Evolutionary conservation across 2,797 vertebrate genomes (phyloP).

Genomic region (Leptatherina wallacei): DNA sequence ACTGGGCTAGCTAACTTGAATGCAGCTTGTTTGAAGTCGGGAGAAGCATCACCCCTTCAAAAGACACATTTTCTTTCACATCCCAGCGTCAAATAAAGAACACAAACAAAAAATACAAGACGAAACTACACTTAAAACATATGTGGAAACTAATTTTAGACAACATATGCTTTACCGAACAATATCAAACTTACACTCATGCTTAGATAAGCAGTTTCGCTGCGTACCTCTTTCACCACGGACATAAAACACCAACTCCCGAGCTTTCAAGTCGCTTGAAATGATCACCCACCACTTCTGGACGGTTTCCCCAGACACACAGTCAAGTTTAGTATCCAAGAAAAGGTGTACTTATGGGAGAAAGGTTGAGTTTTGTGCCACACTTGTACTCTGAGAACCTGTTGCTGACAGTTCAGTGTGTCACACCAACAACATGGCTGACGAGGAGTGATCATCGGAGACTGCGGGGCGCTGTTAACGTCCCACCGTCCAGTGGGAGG

Average conservation of each 20-base stretch:
- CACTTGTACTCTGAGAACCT: constrained; percentile 59
- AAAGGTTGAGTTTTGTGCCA: constrained; percentile 35
- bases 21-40: constrained; percentile 21
- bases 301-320: not conserved
- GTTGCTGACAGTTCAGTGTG: constrained; percentile 80
- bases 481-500: constrained; percentile 60
- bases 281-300: constrained; percentile 21
- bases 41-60: constrained; percentile 36
- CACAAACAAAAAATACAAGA: not conserved
- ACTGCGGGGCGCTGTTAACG: constrained; percentile 58
- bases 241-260: constrained; percentile 44
- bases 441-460: constrained; percentile 53
- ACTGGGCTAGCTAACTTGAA: constrained; percentile 45
- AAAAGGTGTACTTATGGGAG: not conserved
- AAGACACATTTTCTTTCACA: not conserved
- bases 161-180: constrained; percentile 8
- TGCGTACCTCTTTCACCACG: constrained; percentile 61
- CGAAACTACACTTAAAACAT: not conserved
- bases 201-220: constrained; percentile 73
- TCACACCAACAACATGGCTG: constrained; percentile 84
- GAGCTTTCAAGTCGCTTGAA: constrained; percentile 14
- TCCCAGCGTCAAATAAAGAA: not conserved
- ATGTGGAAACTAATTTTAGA: not conserved
- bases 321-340: not conserved
- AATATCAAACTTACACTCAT: constrained; percentile 60